These are phyloP conservation scores for Platyscapa corneri DNA, from an alignment of 1,140 invertebrate species.

Conservation along the genomic window DNA sequence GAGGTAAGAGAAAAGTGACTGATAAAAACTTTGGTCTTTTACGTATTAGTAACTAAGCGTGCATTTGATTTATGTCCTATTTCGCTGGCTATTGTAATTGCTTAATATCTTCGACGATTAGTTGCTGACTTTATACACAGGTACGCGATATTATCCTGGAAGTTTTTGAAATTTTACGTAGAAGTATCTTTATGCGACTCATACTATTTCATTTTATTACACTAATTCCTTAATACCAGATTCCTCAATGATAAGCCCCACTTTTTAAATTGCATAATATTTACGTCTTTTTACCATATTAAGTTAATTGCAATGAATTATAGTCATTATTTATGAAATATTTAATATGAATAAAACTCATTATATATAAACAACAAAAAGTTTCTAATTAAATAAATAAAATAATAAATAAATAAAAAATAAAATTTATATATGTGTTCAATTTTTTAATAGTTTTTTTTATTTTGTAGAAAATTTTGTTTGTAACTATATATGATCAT, in stretches of 20 bases:
- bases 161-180: not conserved
- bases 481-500: too few relatives aligned
- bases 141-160: not conserved
- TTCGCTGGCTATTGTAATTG: slow-evolving; percentile 5
- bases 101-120: not conserved
- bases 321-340: not conserved
- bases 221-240: not conserved
- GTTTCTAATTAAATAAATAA: too few relatives aligned
- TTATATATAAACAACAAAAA: too few relatives aligned
- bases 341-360: not conserved
- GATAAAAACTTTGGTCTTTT: not conserved
- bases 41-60: too few relatives aligned
- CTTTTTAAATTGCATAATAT: not conserved
- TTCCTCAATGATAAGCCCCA: not conserved
- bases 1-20: not conserved
- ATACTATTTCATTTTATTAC: not conserved
- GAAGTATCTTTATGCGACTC: not conserved
- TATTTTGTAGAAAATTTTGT: too few relatives aligned
- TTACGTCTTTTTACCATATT: not conserved
- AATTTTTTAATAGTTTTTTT: too few relatives aligned
- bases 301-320: not conserved
- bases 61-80: not conserved
- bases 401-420: too few relatives aligned
- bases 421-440: too few relatives aligned
- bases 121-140: not conserved